Base-by-base conservation (phyloP, 2,113 vertebrate genomes). In the Genyomyrus donnyi region DNA sequence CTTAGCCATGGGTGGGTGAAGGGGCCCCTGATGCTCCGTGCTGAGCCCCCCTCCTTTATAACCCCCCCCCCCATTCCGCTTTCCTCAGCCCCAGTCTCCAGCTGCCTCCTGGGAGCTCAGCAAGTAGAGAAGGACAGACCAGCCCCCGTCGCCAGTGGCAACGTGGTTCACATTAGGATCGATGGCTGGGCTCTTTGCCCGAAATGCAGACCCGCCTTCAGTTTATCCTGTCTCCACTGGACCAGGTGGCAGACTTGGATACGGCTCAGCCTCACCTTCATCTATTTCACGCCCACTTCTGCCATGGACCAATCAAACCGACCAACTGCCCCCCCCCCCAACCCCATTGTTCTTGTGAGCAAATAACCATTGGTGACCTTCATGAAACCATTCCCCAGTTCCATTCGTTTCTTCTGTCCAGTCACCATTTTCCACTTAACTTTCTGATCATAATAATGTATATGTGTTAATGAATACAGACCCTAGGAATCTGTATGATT, bases 91-190 rank as follows among this genome's bases (percentile, higher is more conserved):
- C 77, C 77, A 91, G 39, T 90, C 90, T 88, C 90, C 31, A 62
- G 15, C 45, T 45, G 89, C 70, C 83, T 48, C 45, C 85, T 39
- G 52, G 70, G 74, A 56, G 35, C 88, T 74, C 24, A 31, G 50
- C 35, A 52, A 31, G 88, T 0, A 17, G 50, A 19, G 48, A 7
- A 19, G 85, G 50, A 83, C 35, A 35, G 66, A 70, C 85, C 21
- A 48, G 56, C 56, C 50, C 46, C 15, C 5, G 42, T 46, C 52
- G 58, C 66, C 46, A 58, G 52, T 17, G 11, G 42, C 53, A 88
- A 91, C 88, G 83, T 92, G 90, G 49, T 90, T 93, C 85, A 85
- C 88, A 91, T 91, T 91, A 91, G 91, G 90, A 92, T 90, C 90
- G 90, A 92, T 89, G 90, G 91, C 91, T 90, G 89, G 89, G 91